Evolutionary conservation across 2,888 invertebrate species (phyloP), one percentile per base, ranked within the genome.

Genomic region (Athalia circularis): DNA sequence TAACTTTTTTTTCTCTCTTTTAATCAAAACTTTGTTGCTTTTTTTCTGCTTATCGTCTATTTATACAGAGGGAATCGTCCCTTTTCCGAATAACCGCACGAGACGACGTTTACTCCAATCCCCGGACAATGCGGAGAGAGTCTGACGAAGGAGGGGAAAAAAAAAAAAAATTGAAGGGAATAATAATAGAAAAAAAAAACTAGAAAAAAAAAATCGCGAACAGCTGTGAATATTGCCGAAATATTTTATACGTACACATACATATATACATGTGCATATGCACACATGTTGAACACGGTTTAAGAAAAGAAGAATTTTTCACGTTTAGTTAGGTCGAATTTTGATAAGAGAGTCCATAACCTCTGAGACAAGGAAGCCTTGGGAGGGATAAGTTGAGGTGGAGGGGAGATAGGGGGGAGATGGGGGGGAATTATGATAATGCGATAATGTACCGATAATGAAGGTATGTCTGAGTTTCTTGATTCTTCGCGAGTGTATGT

Each of bases 331-430:
- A 54, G 54, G 54, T 8, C 62, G 62, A 62, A 62, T n/a, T n/a
- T 62, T 62, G 13, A 62, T 62, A 62, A 62, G 8, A 8, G 15
- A 11, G 54, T 54, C 8, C 15, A 62, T 62, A 29, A 62, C 62
- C 62, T 62, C 62, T 62, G 62, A 29, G 13, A 62, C 62, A 29
- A 62, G 62, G 62, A 62, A 62, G 62, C 62, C 62, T 62, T 62
- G 62, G 15, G 29, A 13, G 11, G 13, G 8, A 3, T 3, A 15
- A 62, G n/a, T 54, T n/a, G 54, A 11, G 54, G n/a, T 54, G n/a
- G n/a, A 54, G 54, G 9, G 54, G n/a, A n/a, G n/a, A 54, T n/a
- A 54, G 29, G 29, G 29, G 29, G n/a, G n/a, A n/a, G n/a, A 29
- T 1, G 29, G 29, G 29, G 29, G 29, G 29, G 2, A 54, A 54